Evolutionary conservation across 2,888 invertebrate genomes (phyloP), one percentile per base, ranked within the genome.

Genomic region (Baronia brevicornis): DNA sequence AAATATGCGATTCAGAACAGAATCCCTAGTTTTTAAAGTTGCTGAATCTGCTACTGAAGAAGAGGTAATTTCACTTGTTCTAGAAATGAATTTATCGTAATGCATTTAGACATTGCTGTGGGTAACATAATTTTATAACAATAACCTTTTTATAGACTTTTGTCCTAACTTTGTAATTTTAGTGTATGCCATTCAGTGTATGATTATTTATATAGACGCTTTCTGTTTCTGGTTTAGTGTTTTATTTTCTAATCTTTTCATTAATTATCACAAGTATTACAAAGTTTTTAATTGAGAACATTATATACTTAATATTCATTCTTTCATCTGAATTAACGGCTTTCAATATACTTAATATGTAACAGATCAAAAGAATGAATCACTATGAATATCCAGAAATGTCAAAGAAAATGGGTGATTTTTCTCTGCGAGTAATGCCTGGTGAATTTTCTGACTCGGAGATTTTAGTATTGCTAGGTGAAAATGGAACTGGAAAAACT

Each of bases 361-460:
- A 19, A 43, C 60, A 85, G 85, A 74, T 98, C 20, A 97, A 97
- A 77, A 89, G 98, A 39, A 94, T 96, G 94, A 95, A 96, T 68
- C 95, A 96, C 60, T 98, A 98, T 67, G 92, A 95, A 50, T 99
- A 99, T 77, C 98, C 98, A 6, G 77, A 88, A 14, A 98, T 99
- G 98, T 82, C 85, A 0, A 99, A 94, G 69, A 90, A 89, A 0
- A 90, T 95, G 88, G 92, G 92, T 21, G 59, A 84, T 52, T 97
- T 98, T 69, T 84, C 88, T 32, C 82, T 99, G 44, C 74, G 82
- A 2, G 95, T 99, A 5, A 88, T 91, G 43, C 87, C 91, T 43
- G 99, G 99, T 5, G 96, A 97, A 65, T 99, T 99, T 75, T 98
- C 98, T 6, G 99, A 99, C 77, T 99, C 99, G 0, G 99, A 99